A percentile compares a stretch with the other conserved stretches of the same genome.
Evolutionary conservation across 2,113 vertebrate species (phyloP).

Genomic region (Cricetomys ansorgei): DNA sequence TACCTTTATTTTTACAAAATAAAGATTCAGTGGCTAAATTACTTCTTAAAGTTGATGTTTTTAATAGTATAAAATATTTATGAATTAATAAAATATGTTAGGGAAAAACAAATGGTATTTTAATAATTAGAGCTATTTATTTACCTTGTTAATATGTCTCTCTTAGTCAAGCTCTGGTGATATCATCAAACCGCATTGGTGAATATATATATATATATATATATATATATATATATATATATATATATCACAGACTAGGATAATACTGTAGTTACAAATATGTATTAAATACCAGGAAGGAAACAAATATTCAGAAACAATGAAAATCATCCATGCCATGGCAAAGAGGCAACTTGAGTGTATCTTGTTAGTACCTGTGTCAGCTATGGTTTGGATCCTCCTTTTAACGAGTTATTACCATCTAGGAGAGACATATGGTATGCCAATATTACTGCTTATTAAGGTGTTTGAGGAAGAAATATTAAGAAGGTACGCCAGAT

Average conservation of each 20-base stretch:
- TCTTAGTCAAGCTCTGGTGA: not conserved
- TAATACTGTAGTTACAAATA: not conserved
- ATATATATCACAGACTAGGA: not conserved
- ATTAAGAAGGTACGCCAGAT: conserved; percentile 79
- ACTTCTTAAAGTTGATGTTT: not conserved
- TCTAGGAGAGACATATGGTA: conserved; percentile 56
- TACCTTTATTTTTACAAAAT: not conserved
- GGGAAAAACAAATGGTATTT: not conserved
- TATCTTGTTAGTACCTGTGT: conserved; percentile 61
- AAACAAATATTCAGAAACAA: not conserved
- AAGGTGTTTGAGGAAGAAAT: conserved; percentile 69
- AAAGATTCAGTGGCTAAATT: not conserved
- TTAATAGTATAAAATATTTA: not conserved
- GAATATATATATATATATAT: too few species aligned
- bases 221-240: too few species aligned
- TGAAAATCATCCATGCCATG: not conserved
- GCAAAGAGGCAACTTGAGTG: conserved; percentile 32
- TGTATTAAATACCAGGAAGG: not conserved
- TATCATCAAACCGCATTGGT: not conserved
- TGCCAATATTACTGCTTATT: conserved; percentile 65
- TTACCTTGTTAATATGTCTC: not conserved
- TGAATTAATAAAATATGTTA: not conserved
- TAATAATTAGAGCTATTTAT: not conserved
- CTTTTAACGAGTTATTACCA: conserved; percentile 44
- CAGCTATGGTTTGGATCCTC: conserved; percentile 46